Conservation (phyloP, 2,113 vertebrate species). For the Dunckerocampus dactyliophorus region DNA sequence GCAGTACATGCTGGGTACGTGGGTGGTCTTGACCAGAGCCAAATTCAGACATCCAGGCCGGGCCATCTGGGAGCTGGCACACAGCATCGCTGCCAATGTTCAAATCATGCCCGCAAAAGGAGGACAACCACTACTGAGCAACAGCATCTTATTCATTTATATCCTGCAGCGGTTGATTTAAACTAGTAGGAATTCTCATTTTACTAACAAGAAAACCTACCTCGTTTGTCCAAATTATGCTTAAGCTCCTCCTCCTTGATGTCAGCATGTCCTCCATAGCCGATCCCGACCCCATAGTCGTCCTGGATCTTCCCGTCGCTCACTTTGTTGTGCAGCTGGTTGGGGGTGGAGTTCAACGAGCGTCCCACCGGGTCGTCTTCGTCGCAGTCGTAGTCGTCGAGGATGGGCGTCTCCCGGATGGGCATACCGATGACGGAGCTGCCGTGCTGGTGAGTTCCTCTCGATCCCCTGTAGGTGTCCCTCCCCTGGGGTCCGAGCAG, state of each 20-base stretch:
- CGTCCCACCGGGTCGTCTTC: conserved; percentile 81
- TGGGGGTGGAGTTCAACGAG: conserved; percentile 64
- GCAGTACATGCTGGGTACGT: conserved; percentile 40
- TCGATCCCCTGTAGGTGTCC: conserved; percentile 82
- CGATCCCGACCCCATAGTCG: conserved; percentile 73
- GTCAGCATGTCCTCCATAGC: conserved; percentile 67
- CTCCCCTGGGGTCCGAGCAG: conserved; percentile 89
- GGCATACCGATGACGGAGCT: conserved; percentile 91
- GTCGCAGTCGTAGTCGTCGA: conserved; percentile 92
- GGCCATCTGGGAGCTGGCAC: conserved; percentile 59
- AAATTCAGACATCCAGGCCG: conserved; percentile 43
- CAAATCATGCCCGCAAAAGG: conserved; percentile 31
- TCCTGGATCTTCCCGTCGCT: conserved; percentile 76
- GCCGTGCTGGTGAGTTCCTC: conserved; percentile 82
- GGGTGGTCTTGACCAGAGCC: conserved; percentile 34
- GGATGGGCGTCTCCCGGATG: conserved; percentile 94
- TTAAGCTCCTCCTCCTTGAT: conserved; percentile 82
- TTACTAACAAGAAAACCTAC: conserved; percentile 60
- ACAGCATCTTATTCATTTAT: not conserved
- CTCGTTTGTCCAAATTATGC: conserved; percentile 83
- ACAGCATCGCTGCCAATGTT: conserved; percentile 28
- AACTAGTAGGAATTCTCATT: not conserved
- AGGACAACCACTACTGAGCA: conserved; percentile 33
- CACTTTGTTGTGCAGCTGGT: conserved; percentile 66
- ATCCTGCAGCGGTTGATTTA: not conserved